These are phyloP conservation scores for Pongo abelii DNA, from an alignment of 2,113 vertebrate genomes.

Conservation along the genomic window DNA sequence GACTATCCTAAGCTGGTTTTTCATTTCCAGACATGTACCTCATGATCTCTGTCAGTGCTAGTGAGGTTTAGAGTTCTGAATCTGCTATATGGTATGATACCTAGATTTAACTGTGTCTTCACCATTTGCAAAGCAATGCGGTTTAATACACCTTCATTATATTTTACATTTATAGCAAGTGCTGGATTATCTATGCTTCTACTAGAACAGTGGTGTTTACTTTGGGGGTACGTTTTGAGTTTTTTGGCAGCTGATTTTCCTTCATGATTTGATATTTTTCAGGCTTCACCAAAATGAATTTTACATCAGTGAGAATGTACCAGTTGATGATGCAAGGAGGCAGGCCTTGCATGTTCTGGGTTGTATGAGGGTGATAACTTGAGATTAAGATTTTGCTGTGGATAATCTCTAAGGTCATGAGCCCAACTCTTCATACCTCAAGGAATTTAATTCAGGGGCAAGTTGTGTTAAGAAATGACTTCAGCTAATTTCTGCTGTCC, in stretches of 20 bases:
- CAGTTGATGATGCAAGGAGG: not conserved
- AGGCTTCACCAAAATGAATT: not conserved
- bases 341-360: not conserved
- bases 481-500: not conserved
- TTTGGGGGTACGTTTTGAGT: not conserved
- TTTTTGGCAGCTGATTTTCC: slow-evolving; percentile 5
- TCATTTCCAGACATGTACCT: not conserved
- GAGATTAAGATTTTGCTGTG: slow-evolving; percentile 20
- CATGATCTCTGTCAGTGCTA: not conserved
- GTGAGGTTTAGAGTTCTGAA: not conserved
- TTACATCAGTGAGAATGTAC: not conserved
- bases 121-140: not conserved
- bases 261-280: slow-evolving; percentile 38
- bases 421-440: not conserved
- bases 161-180: slow-evolving; percentile 20
- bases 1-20: not conserved
- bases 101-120: not conserved
- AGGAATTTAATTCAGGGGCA: slow-evolving; percentile 34
- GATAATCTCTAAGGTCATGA: not conserved
- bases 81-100: not conserved
- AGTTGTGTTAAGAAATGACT: not conserved
- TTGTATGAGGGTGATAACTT: not conserved
- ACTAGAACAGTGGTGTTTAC: slow-evolving; percentile 7
- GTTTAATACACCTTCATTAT: not conserved
- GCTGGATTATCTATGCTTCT: slow-evolving; percentile 13